Percentiles rank a stretch among this genome's conserved stretches.
phyloP scores from a whole-genome alignment of 2,888 invertebrate genomes.

The Aphelenchoides bicaudatus region DNA sequence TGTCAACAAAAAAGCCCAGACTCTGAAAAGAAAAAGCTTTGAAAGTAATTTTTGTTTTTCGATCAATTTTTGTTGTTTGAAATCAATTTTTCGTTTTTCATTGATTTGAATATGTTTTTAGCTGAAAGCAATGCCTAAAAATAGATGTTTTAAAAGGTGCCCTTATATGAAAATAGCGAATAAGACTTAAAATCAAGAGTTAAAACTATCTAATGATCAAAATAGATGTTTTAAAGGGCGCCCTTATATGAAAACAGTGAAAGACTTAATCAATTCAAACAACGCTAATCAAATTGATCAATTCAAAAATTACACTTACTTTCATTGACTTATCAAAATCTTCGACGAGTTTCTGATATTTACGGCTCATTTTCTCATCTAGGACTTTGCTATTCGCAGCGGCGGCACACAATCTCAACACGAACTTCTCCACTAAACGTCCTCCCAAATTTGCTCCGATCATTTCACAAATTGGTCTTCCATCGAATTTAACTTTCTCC shows the following conservation, averaged over 20 bases:
- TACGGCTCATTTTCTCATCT: constrained; percentile 3
- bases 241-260: no score
- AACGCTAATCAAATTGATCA: no score
- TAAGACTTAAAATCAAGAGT: no score
- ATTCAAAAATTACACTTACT: constrained; percentile 2
- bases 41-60: not conserved
- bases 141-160: no score
- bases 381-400: not conserved
- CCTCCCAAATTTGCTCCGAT: constrained; percentile 2
- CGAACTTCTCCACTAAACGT: constrained; percentile 12
- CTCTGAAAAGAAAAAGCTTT: constrained; percentile 25
- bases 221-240: no score
- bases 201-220: no score
- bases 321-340: constrained; percentile 6
- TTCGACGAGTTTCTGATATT: not conserved
- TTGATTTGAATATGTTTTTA: no score
- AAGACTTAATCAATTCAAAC: no score
- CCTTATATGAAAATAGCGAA: no score
- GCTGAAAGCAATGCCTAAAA: no score
- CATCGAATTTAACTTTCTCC: constrained; percentile 19
- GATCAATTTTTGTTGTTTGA: no score
- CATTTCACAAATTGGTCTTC: not conserved
- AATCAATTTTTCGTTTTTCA: no score
- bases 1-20: constrained; percentile 25
- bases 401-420: constrained; percentile 11